A percentile compares a stretch with the other conserved stretches of the same genome.
Evolutionary conservation across 2,888 invertebrate genomes (phyloP).

Genomic region (Oscheius sp.): DNA sequence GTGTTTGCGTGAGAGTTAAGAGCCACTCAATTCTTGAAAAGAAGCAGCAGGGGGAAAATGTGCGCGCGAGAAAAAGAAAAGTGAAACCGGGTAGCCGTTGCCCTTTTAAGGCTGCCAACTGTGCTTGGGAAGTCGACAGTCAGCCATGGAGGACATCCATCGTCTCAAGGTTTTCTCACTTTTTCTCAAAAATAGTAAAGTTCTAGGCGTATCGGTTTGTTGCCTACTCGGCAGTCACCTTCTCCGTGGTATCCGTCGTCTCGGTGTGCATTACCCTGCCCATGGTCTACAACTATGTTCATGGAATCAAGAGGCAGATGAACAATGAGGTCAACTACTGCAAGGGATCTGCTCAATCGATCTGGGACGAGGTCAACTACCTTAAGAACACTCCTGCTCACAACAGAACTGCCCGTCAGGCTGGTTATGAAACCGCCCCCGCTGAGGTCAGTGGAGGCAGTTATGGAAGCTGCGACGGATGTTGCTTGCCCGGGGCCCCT

Average conservation of each 20-base stretch:
- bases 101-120: conserved; percentile 6
- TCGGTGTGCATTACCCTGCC: conserved; percentile 27
- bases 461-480: conserved; percentile 62
- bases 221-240: conserved; percentile 29
- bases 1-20: no score
- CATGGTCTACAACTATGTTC: conserved; percentile 34
- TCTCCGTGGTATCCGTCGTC: conserved; percentile 32
- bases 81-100: conserved; percentile 5
- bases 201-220: conserved; percentile 33
- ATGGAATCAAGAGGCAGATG: conserved; percentile 27
- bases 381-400: conserved; percentile 54
- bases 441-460: conserved; percentile 13
- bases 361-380: conserved; percentile 59
- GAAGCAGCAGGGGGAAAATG: no score
- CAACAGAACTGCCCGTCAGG: conserved; percentile 64
- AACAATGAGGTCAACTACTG: conserved; percentile 28
- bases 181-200: background rate
- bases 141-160: conserved; percentile 31
- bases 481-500: conserved; percentile 65
- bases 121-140: conserved; percentile 2
- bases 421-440: conserved; percentile 48
- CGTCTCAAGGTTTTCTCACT: conserved; percentile 18
- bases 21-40: no score
- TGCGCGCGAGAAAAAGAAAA: no score
- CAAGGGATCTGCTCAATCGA: conserved; percentile 57